These are phyloP conservation scores for Melanotaenia pygmaea DNA, from an alignment of 2,797 vertebrate species.

Conservation along the genomic window DNA sequence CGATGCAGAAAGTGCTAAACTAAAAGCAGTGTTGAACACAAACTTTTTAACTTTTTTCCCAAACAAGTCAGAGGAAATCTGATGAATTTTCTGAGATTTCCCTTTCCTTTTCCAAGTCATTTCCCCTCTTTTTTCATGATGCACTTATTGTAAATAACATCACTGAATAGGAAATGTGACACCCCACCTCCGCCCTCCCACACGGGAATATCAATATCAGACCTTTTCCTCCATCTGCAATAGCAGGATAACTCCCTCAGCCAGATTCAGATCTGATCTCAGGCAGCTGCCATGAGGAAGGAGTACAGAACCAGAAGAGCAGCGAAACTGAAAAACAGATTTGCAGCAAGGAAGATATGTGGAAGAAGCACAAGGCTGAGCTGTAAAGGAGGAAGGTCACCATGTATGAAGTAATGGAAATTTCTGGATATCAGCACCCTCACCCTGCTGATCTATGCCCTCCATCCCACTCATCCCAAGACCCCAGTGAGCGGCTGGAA, in stretches of 20 bases:
- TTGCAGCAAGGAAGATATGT: conserved; percentile 30
- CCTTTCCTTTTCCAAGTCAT: neutral
- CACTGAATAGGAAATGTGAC: conserved; percentile 36
- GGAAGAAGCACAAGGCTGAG: conserved; percentile 53
- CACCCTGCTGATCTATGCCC: conserved; percentile 49
- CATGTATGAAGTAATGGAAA: conserved; percentile 71
- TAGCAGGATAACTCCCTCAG: conserved; percentile 28
- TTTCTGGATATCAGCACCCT: conserved; percentile 54
- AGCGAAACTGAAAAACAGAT: conserved; percentile 48
- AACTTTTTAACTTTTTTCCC: neutral
- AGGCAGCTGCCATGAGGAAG: conserved; percentile 59
- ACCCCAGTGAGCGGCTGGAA: conserved; percentile 32
- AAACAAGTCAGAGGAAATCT: conserved; percentile 3
- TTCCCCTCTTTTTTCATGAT: conserved; percentile 8
- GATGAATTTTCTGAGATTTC: neutral
- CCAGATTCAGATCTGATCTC: conserved; percentile 28
- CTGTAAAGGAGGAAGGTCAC: conserved; percentile 74
- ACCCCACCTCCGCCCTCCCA: conserved; percentile 55
- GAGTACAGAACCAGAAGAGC: conserved; percentile 16
- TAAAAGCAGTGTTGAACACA: too few species aligned
- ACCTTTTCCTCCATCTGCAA: conserved; percentile 44
- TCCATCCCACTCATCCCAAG: conserved; percentile 33
- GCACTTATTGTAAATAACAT: conserved; percentile 5
- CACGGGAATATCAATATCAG: conserved; percentile 63
- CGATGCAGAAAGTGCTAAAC: too few species aligned